Evolutionary conservation across 2,888 invertebrate species (phyloP), one percentile per base, ranked within the genome.

Genomic region (Microctonus aethiopoides): DNA sequence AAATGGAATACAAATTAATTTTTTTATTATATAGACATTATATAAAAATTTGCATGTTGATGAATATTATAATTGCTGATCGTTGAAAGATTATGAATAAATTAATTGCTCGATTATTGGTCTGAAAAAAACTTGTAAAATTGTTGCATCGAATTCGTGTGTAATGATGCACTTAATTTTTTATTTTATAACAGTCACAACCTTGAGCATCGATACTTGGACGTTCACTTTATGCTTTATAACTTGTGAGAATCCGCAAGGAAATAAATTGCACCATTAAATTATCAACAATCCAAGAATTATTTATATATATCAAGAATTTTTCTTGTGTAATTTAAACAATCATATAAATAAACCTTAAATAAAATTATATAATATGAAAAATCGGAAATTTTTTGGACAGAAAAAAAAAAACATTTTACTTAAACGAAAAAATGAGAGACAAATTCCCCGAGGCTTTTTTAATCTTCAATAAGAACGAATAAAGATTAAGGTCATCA

Each of bases 1-100:
- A 36, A 41, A 11, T 59, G 68, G 46, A 61, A 36, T n/a, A n/a
- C n/a, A 41, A 59, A 39, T 34, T 22, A 11, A 54, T 20, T 13
- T 10, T 26, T 10, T 29, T 54, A n/a, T n/a, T n/a, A n/a, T n/a
- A n/a, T 60, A 34, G 29, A 10, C 34, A 32, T 36, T 20, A 9
- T 10, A 68, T 52, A 39, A 20, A 5, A n/a, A n/a, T 32, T 39
- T 13, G 32, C 4, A 7, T 16, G 24, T 10, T 9, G n/a, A n/a
- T n/a, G n/a, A n/a, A n/a, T n/a, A 11, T 24, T n/a, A 36, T 9
- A 34, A 61, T 9, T 39, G 41, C 9, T 22, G 11, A 22, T 29
- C n/a, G n/a, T 46, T 16, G 16, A 9, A n/a, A 16, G 16, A 16
- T 46, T 46, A 46, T n/a, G 10, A 41, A 10, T n/a, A n/a, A 16